Evolutionary conservation across 1,140 invertebrate genomes (phyloP).

Genomic region (Leptinotarsa undecemlineata): DNA sequence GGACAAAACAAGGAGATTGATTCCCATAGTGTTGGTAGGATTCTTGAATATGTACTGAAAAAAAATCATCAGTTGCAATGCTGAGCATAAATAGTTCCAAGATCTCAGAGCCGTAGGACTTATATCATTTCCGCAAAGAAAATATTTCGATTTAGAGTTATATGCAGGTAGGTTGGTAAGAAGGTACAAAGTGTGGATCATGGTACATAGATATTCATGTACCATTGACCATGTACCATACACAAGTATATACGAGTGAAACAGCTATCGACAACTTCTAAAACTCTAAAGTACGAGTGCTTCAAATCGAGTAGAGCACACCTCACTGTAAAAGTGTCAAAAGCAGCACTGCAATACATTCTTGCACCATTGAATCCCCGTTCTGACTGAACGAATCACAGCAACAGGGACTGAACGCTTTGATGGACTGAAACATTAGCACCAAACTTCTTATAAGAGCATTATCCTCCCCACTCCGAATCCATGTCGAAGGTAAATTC

Average conservation of each 20-base stretch:
- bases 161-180: too few relatives aligned
- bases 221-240: not conserved
- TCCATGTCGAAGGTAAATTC: too few relatives aligned
- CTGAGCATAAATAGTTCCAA: constrained; percentile 29
- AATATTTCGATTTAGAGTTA: not conserved
- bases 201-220: not conserved
- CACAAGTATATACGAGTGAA: not conserved
- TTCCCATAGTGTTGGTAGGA: constrained; percentile 78
- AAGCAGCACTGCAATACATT: too few relatives aligned
- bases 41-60: constrained; percentile 84
- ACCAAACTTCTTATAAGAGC: too few relatives aligned
- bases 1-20: constrained; percentile 72
- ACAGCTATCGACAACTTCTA: too few relatives aligned
- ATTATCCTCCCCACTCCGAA: too few relatives aligned
- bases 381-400: not conserved
- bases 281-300: too few relatives aligned
- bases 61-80: constrained; percentile 39
- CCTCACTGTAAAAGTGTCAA: too few relatives aligned
- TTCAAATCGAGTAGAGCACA: too few relatives aligned
- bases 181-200: too few relatives aligned
- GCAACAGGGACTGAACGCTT: not conserved
- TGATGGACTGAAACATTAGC: too few relatives aligned
- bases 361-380: too few relatives aligned
- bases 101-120: constrained; percentile 21
- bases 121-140: not conserved